Evolutionary conservation across 2,113 vertebrate genomes (phyloP).

Genomic region (Brachypodius melanocephalos): DNA sequence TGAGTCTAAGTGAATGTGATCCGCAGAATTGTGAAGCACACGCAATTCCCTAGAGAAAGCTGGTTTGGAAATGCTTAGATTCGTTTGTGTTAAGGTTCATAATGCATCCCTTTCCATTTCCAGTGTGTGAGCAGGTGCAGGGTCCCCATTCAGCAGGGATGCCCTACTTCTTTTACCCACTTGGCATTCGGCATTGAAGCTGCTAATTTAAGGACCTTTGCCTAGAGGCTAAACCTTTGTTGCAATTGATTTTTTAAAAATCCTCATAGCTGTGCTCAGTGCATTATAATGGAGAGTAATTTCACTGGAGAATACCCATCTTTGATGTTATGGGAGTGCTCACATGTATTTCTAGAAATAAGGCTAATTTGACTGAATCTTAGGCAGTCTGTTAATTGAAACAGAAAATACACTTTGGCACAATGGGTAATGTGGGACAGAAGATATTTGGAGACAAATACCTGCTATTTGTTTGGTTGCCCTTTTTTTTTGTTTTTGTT

Average conservation of each 20-base stretch:
- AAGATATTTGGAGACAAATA: background rate
- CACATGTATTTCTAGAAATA: background rate
- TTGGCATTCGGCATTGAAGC: background rate
- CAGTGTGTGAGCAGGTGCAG: background rate
- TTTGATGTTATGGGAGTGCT: background rate
- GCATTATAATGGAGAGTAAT: background rate
- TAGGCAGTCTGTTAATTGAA: background rate
- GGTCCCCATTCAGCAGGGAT: background rate
- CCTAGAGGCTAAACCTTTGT: background rate
- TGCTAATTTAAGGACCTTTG: constrained; percentile 11
- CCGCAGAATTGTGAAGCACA: background rate
- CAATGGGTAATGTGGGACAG: background rate
- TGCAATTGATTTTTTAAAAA: constrained; percentile 12
- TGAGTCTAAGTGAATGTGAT: background rate
- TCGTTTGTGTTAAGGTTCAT: background rate
- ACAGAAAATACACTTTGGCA: background rate
- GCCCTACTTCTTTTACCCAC: background rate
- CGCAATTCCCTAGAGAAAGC: background rate
- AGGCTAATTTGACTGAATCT: background rate
- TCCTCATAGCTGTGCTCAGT: background rate
- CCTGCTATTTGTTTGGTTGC: background rate
- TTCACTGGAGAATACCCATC: background rate
- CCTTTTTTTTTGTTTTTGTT: no score
- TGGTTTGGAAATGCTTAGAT: background rate
- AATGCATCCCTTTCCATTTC: background rate